Conservation (phyloP, 2,888 invertebrate species). For the Ormyrus pomaceus region DNA sequence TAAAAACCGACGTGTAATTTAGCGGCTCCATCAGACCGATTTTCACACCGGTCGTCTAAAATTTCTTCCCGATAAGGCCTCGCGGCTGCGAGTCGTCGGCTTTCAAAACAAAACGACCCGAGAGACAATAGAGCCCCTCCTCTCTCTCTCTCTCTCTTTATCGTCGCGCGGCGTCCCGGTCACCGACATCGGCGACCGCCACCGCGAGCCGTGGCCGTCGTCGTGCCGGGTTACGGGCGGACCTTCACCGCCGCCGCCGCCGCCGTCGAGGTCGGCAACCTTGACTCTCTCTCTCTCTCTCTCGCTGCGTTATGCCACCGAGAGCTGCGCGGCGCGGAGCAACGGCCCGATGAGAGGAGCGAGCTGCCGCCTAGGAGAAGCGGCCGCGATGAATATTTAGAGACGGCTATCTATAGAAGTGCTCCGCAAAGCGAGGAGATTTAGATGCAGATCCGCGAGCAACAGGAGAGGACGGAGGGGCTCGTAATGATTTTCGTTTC, state of each 20-base stretch:
- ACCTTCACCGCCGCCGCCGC: conserved; percentile 64
- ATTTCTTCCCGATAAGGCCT: no score
- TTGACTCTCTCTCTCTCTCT: conserved; percentile 42
- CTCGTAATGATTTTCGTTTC: no score
- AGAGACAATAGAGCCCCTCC: no score
- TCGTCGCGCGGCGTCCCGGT: conserved; percentile 63
- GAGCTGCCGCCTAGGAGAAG: neutral
- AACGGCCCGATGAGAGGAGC: no score
- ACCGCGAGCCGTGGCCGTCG: conserved; percentile 51
- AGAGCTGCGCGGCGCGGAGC: neutral
- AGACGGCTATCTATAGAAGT: conserved; percentile 44
- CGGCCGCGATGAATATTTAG: conserved; percentile 36
- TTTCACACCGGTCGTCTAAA: no score
- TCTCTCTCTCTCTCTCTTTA: no score
- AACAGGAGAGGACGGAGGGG: no score
- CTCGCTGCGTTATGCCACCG: neutral
- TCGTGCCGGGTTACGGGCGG: conserved; percentile 68
- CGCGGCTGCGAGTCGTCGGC: no score
- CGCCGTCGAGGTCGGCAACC: conserved; percentile 62
- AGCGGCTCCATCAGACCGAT: no score
- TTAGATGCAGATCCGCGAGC: no score
- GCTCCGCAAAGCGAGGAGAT: neutral
- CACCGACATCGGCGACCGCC: conserved; percentile 67
- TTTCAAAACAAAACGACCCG: no score
- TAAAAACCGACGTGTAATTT: no score